Conservation (phyloP, 2,113 vertebrate genomes). For the Carassius auratus region DNA sequence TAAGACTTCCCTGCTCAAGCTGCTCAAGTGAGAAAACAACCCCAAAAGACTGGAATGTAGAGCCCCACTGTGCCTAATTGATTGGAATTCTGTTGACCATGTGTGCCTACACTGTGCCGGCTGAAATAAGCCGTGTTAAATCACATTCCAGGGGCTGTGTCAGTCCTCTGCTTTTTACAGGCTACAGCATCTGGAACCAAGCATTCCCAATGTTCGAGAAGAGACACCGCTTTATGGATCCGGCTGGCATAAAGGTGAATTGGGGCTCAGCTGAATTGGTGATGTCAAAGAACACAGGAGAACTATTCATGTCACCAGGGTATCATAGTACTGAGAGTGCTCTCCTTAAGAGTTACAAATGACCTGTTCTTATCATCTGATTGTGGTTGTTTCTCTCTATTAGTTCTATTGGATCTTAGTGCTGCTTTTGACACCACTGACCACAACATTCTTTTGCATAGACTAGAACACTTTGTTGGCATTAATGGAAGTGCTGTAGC, state of each 20-base stretch:
- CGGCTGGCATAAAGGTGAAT: slow-evolving; percentile 1
- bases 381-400: too few relatives aligned
- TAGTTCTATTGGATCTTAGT: too few relatives aligned
- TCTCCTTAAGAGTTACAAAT: too few relatives aligned
- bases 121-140: slow-evolving; percentile 52
- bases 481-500: too few relatives aligned
- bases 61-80: slow-evolving; percentile 66
- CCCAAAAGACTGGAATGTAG: slow-evolving; percentile 65
- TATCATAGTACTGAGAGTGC: too few relatives aligned
- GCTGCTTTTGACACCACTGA: too few relatives aligned
- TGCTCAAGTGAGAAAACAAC: slow-evolving; percentile 61
- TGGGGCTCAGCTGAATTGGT: slow-evolving; percentile 18
- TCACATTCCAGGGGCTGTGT: slow-evolving; percentile 45
- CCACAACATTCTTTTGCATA: too few relatives aligned
- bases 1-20: slow-evolving; percentile 54
- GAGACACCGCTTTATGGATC: background rate
- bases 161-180: slow-evolving; percentile 39
- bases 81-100: slow-evolving; percentile 66
- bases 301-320: background rate
- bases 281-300: slow-evolving; percentile 4
- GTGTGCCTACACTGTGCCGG: slow-evolving; percentile 47
- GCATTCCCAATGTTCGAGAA: background rate
- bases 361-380: too few relatives aligned
- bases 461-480: too few relatives aligned
- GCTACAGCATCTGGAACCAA: slow-evolving; percentile 9